Conservation (phyloP, 1,140 invertebrate genomes). For the Ceratosolen solmsi region DNA sequence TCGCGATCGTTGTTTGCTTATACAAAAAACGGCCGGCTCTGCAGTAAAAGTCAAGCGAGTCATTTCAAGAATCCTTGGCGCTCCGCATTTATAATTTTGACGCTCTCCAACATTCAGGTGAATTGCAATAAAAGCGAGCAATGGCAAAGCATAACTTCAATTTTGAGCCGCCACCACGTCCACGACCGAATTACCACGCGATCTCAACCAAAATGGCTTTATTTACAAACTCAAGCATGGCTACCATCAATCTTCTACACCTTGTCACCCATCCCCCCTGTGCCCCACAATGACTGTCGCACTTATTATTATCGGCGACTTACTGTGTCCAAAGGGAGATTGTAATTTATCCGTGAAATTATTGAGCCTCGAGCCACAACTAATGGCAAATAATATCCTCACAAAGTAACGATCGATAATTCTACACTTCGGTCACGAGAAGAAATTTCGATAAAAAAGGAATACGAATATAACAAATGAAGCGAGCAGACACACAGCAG, state of each 20-base stretch:
- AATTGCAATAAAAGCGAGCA: neutral
- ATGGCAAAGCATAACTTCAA: constrained; percentile 50
- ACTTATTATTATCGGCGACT: too few relatives aligned
- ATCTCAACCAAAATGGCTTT: constrained; percentile 47
- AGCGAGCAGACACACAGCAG: neutral
- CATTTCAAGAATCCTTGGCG: neutral
- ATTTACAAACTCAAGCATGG: constrained; percentile 54
- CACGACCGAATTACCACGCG: constrained; percentile 43
- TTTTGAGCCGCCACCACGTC: neutral
- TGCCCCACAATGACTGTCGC: neutral
- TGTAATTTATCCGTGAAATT: too few relatives aligned
- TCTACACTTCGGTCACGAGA: neutral
- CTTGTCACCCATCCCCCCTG: neutral
- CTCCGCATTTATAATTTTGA: neutral
- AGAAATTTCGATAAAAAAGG: neutral
- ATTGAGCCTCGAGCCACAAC: too few relatives aligned
- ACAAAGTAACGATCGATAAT: too few relatives aligned
- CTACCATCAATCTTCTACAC: constrained; percentile 2
- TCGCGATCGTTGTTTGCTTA: neutral
- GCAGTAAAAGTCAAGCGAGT: neutral
- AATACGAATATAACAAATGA: constrained; percentile 6
- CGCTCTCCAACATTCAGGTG: neutral
- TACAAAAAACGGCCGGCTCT: neutral
- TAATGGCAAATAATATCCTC: neutral
- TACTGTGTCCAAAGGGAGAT: too few relatives aligned